phyloP scores from a whole-genome alignment of 1,140 invertebrate species.

The Apis cerana region DNA sequence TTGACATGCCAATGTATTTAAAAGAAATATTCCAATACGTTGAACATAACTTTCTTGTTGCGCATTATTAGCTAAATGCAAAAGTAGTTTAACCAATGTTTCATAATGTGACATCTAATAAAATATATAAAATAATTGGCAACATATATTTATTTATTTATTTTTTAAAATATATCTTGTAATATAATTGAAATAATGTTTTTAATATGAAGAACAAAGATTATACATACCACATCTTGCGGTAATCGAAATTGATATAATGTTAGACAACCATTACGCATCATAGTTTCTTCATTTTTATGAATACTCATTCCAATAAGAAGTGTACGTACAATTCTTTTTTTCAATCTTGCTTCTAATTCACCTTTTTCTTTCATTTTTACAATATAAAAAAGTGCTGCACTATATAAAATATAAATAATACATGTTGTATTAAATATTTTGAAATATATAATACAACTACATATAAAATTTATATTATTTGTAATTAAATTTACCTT shows the following conservation, averaged over 20 bases:
- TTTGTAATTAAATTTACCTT: conserved; percentile 82
- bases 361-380: conserved; percentile 90
- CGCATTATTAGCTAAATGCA: conserved; percentile 90
- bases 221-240: conserved; percentile 91
- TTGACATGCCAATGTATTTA: conserved; percentile 97
- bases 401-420: conserved; percentile 83
- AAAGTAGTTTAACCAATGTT: conserved; percentile 91
- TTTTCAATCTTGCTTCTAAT: conserved; percentile 86
- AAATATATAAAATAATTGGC: conserved; percentile 18
- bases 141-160: background rate
- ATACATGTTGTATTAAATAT: background rate
- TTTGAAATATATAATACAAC: background rate
- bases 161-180: background rate
- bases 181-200: background rate
- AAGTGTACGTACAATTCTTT: conserved; percentile 89
- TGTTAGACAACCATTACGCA: conserved; percentile 96
- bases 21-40: conserved; percentile 95
- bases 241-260: conserved; percentile 97
- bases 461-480: background rate
- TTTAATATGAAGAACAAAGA: conserved; percentile 11
- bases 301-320: conserved; percentile 94
- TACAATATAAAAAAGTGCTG: conserved; percentile 96
- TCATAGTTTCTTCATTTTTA: conserved; percentile 93
- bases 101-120: conserved; percentile 89
- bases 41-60: conserved; percentile 95